phyloP scores from a whole-genome alignment of 2,888 invertebrate species.

The Sinotaia quadrata region DNA sequence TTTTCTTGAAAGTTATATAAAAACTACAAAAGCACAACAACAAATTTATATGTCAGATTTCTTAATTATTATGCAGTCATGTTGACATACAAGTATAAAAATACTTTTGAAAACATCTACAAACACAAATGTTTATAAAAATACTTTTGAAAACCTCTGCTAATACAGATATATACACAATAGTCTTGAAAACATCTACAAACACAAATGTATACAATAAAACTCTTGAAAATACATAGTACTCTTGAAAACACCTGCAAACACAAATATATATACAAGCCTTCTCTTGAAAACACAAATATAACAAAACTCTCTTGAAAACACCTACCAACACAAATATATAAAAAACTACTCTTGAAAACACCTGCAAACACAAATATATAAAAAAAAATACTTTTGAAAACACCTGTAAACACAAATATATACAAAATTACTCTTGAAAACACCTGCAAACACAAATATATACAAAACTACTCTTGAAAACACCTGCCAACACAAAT shows the following conservation, averaged over 20 bases:
- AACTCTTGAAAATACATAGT: background rate
- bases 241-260: background rate
- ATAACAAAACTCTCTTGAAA: too few species aligned
- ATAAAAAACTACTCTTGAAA: background rate
- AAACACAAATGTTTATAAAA: background rate
- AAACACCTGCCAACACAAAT: background rate
- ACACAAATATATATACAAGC: constrained; percentile 4
- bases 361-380: background rate
- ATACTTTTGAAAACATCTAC: too few species aligned
- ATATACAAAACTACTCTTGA: background rate
- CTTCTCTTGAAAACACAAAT: background rate
- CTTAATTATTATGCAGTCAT: too few species aligned
- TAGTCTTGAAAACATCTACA: too few species aligned
- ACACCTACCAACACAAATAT: background rate
- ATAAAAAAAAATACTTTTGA: background rate
- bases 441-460: background rate
- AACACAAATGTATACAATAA: constrained; percentile 2
- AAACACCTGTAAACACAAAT: background rate
- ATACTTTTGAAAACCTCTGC: too few species aligned
- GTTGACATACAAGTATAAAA: too few species aligned
- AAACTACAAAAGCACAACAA: too few species aligned
- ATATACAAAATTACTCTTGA: background rate
- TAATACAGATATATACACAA: too few species aligned
- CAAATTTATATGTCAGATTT: too few species aligned
- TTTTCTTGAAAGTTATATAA: too few species aligned